Conservation (phyloP, 2,888 invertebrate genomes). For the Sesia bembeciformis region DNA sequence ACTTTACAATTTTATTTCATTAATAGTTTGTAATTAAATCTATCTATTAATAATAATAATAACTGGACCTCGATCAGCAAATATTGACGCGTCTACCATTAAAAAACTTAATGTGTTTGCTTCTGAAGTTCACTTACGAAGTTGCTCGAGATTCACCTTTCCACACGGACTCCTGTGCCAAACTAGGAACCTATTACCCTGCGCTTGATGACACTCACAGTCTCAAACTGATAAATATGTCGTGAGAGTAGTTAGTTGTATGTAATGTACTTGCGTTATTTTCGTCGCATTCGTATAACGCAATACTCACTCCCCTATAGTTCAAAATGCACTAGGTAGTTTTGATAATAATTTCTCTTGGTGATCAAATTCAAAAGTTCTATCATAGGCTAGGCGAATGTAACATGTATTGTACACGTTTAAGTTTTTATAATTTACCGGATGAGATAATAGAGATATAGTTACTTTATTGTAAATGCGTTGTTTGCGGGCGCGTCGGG, state of each 20-base stretch:
- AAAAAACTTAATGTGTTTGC: too few species aligned
- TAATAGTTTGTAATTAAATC: neutral
- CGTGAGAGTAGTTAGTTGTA: conserved; percentile 65
- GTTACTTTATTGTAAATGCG: conserved; percentile 13
- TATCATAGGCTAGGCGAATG: conserved; percentile 73
- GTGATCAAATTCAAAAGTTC: conserved; percentile 70
- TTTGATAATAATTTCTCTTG: conserved; percentile 72
- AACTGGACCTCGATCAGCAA: too few species aligned
- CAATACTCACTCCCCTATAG: conserved; percentile 60
- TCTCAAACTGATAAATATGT: conserved; percentile 45
- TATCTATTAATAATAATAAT: neutral
- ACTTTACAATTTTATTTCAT: conserved; percentile 5
- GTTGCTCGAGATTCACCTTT: neutral
- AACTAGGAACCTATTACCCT: conserved; percentile 48
- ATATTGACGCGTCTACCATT: too few species aligned
- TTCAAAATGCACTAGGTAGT: conserved; percentile 71
- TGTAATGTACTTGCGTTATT: conserved; percentile 59
- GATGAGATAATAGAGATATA: conserved; percentile 16
- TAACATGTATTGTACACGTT: conserved; percentile 52
- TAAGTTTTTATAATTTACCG: conserved; percentile 38
- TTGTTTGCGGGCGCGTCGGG: too few species aligned
- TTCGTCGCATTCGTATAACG: conserved; percentile 54
- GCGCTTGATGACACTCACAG: conserved; percentile 42
- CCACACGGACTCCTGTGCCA: conserved; percentile 40
- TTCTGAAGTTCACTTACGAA: too few species aligned